Evolutionary conservation across 2,888 invertebrate genomes (phyloP).

Genomic region (Fragum fragum): DNA sequence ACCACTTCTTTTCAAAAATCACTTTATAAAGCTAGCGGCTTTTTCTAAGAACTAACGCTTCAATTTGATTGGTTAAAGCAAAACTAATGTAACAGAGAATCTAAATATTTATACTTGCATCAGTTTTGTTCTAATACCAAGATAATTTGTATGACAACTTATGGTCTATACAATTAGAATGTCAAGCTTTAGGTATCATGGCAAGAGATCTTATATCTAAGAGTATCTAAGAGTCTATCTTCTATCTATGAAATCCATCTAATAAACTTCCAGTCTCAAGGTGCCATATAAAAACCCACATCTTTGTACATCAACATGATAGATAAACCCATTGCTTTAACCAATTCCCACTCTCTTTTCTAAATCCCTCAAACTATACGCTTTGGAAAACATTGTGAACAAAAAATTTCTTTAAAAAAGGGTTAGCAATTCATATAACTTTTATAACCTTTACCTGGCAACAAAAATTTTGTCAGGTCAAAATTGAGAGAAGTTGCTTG

Average conservation of each 20-base stretch:
- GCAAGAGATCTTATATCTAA: background rate
- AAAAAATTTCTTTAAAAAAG: no score
- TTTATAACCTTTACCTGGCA: no score
- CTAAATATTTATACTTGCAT: background rate
- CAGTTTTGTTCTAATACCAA: background rate
- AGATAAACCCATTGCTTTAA: no score
- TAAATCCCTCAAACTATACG: no score
- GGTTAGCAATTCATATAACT: no score
- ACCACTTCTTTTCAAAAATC: background rate
- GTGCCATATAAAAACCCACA: no score
- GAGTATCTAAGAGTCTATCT: background rate
- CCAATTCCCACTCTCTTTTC: no score
- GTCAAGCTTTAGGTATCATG: background rate
- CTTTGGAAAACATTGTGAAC: no score
- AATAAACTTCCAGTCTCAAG: background rate
- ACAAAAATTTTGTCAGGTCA: no score
- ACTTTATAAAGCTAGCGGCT: background rate
- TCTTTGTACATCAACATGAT: no score
- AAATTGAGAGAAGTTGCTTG: no score
- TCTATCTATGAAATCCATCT: background rate
- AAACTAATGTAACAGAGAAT: background rate
- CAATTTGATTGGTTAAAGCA: background rate
- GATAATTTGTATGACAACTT: background rate
- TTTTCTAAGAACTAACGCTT: no score
- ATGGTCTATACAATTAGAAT: slow-evolving; percentile 2